Evolutionary conservation across 1,140 invertebrate species (phyloP), one percentile per base, ranked within the genome.

Genomic region (Sycophila sp.): DNA sequence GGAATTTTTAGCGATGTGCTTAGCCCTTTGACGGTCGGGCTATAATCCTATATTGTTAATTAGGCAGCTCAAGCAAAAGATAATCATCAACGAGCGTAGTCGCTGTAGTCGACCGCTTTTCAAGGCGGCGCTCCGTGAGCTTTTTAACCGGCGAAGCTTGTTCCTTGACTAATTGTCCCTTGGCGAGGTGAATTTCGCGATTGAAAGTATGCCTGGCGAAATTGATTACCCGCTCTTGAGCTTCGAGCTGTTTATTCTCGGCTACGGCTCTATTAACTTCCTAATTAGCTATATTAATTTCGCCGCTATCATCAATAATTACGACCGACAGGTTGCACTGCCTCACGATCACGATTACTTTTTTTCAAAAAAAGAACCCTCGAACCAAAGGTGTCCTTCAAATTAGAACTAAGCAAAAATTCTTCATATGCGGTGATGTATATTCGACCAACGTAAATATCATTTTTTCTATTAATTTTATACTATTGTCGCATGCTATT

Each of bases 261-360:
- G n/a, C 30, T 15, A 38, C 28, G 32, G 55, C 40, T 59, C 40
- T 51, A 68, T 68, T 49, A 56, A n/a, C 65, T 68, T 59, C 19
- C 17, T 45, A 24, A 47, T 45, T 30, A 17, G 10, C 36, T 22
- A 45, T 47, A 30, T 47, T 58, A 47, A 67, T 58, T 58, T 47
- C 11, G 36, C 36, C n/a, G 0, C n/a, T 5, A 53, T 5, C 24
- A 53, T 53, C n/a, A 28, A 30, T 53, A 30, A 53, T 13, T n/a
- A n/a, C n/a, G n/a, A n/a, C n/a, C n/a, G n/a, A n/a, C n/a, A n/a
- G n/a, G n/a, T n/a, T n/a, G n/a, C n/a, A n/a, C n/a, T n/a, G n/a
- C n/a, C n/a, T n/a, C n/a, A n/a, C n/a, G n/a, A n/a, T n/a, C n/a
- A n/a, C n/a, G n/a, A n/a, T n/a, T n/a, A n/a, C n/a, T n/a, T n/a